A percentile compares a stretch with the other conserved stretches of the same genome.
Evolutionary conservation across 2,113 vertebrate genomes (phyloP).

Genomic region (Eolophus roseicapilla): DNA sequence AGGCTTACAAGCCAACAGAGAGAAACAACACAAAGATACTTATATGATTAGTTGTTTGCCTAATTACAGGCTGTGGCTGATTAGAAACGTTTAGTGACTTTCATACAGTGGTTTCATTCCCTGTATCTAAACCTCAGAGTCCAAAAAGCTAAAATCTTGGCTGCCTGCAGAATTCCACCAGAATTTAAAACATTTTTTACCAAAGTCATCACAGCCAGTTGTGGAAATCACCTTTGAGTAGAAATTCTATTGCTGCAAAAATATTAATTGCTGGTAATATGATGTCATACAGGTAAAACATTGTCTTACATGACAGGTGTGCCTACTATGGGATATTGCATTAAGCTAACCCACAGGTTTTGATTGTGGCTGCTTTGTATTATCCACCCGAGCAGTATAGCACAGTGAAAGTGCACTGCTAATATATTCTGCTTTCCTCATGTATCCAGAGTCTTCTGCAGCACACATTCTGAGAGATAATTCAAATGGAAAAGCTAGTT

Average conservation of each 20-base stretch:
- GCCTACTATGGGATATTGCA: neutral
- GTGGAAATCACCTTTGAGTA: neutral
- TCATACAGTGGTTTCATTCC: slow-evolving; percentile 26
- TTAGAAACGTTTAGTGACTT: slow-evolving; percentile 48
- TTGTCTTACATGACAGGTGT: neutral
- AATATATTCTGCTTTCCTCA: neutral
- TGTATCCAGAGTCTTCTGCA: neutral
- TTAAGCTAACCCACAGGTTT: neutral
- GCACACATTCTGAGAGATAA: neutral
- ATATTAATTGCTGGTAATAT: neutral
- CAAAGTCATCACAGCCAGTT: neutral
- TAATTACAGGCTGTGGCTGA: slow-evolving; percentile 55
- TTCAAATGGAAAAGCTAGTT: neutral
- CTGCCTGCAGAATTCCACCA: slow-evolving; percentile 29
- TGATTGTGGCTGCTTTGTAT: neutral
- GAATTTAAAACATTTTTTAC: slow-evolving; percentile 38
- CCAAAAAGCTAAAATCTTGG: neutral
- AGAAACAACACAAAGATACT: slow-evolving; percentile 42
- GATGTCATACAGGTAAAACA: neutral
- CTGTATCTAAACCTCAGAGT: neutral
- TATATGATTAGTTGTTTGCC: slow-evolving; percentile 32
- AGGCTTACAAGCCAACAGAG: slow-evolving; percentile 2
- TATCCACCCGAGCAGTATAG: neutral
- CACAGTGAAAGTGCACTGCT: neutral
- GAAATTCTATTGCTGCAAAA: neutral